These are phyloP conservation scores for Pseudopleuronectes americanus DNA, from an alignment of 2,797 vertebrate species.

Conservation along the genomic window DNA sequence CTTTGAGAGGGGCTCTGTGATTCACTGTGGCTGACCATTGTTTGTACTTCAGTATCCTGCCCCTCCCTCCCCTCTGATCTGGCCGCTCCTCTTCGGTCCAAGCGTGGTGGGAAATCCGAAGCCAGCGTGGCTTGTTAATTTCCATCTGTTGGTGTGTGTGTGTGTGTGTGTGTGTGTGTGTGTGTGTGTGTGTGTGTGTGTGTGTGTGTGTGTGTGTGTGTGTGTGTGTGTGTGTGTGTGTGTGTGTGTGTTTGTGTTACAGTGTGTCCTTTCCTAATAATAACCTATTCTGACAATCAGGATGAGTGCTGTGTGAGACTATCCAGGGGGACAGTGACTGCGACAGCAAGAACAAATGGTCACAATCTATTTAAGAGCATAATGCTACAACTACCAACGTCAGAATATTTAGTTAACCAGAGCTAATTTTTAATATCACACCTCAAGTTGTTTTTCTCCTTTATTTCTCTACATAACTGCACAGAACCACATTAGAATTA, in stretches of 20 bases:
- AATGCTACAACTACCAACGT: background rate
- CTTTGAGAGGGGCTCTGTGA: constrained; percentile 73
- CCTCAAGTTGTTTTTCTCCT: too few relatives aligned
- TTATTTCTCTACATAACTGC: too few relatives aligned
- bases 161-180: constrained; percentile 8
- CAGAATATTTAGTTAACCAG: background rate
- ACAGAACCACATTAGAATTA: too few relatives aligned
- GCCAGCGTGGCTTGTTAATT: constrained; percentile 44
- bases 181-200: constrained; percentile 13
- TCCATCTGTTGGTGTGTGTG: constrained; percentile 46
- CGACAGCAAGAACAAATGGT: constrained; percentile 1
- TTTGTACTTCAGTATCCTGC: constrained; percentile 75
- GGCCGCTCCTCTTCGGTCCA: constrained; percentile 61
- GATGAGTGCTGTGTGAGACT: constrained; percentile 28
- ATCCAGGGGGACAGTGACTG: constrained; percentile 6
- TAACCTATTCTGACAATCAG: constrained; percentile 30
- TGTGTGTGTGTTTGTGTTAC: constrained; percentile 10
- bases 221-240: constrained; percentile 14
- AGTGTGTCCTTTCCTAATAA: constrained; percentile 43
- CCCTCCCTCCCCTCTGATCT: constrained; percentile 71
- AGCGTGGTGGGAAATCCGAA: constrained; percentile 60
- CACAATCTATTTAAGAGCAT: background rate
- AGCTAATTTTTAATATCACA: background rate
- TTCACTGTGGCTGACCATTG: constrained; percentile 76
- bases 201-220: constrained; percentile 15